Evolutionary conservation across 2,888 invertebrate species (phyloP).

Genomic region (Xylocampa areola): DNA sequence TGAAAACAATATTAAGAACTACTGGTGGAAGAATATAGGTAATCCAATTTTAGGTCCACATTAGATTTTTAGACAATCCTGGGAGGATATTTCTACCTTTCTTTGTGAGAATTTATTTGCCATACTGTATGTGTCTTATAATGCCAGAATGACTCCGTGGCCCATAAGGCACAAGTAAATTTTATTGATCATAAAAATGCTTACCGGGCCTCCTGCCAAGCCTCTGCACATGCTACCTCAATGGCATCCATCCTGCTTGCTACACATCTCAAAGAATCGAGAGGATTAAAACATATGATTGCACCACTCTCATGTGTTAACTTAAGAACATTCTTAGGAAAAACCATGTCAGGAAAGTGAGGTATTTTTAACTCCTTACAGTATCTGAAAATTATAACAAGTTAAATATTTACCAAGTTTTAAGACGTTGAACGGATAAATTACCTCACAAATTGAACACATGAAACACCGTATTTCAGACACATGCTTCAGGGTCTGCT

Average conservation of each 20-base stretch:
- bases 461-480: too few species aligned
- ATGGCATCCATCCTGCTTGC: slow-evolving; percentile 92
- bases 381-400: slow-evolving; percentile 89
- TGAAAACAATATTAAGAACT: too few species aligned
- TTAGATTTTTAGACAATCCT: too few species aligned
- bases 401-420: neutral
- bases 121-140: too few species aligned
- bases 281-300: slow-evolving; percentile 94
- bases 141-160: too few species aligned
- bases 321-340: slow-evolving; percentile 95
- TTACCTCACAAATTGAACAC: neutral
- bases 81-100: too few species aligned
- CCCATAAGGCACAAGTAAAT: too few species aligned
- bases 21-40: too few species aligned
- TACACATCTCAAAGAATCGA: slow-evolving; percentile 96
- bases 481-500: too few species aligned
- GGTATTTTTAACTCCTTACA: slow-evolving; percentile 93
- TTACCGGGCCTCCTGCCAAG: slow-evolving; percentile 97
- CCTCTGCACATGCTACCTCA: slow-evolving; percentile 96
- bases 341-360: slow-evolving; percentile 99
- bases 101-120: too few species aligned
- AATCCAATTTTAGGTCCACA: too few species aligned
- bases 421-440: neutral
- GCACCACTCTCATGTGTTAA: slow-evolving; percentile 93
- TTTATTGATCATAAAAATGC: slow-evolving; percentile 1